These are phyloP conservation scores for Cremastinae sp. DNA, from an alignment of 2,888 invertebrate species.

Conservation along the genomic window DNA sequence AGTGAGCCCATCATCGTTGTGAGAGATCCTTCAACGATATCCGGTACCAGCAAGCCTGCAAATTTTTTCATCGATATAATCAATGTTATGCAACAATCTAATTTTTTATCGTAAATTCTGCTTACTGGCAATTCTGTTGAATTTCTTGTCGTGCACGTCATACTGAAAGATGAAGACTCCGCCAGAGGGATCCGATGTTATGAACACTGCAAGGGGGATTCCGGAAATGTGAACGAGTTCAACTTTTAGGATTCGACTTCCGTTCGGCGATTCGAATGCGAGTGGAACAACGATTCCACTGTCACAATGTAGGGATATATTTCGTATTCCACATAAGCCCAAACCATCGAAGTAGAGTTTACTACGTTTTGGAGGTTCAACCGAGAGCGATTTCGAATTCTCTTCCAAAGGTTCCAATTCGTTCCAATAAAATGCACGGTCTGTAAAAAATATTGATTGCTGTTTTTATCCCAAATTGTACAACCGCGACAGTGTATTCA, in stretches of 20 bases:
- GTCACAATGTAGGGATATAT: conserved; percentile 48
- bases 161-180: conserved; percentile 50
- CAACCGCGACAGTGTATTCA: too few species aligned
- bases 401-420: conserved; percentile 64
- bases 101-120: neutral
- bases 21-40: conserved; percentile 65
- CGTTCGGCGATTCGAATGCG: conserved; percentile 36
- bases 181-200: conserved; percentile 52
- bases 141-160: conserved; percentile 30
- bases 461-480: neutral
- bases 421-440: conserved; percentile 65
- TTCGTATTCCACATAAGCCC: conserved; percentile 44
- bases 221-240: conserved; percentile 46
- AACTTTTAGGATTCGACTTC: conserved; percentile 40
- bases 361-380: conserved; percentile 15
- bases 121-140: conserved; percentile 36
- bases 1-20: conserved; percentile 56
- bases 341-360: conserved; percentile 46
- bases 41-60: conserved; percentile 66
- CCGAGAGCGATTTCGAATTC: conserved; percentile 38
- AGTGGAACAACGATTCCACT: conserved; percentile 31
- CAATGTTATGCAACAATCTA: neutral
- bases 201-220: conserved; percentile 39
- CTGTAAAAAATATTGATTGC: conserved; percentile 52
- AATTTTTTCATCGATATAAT: neutral